Evolutionary conservation across 2,113 vertebrate species (phyloP).

Genomic region (Forbesichthys papilliferus): DNA sequence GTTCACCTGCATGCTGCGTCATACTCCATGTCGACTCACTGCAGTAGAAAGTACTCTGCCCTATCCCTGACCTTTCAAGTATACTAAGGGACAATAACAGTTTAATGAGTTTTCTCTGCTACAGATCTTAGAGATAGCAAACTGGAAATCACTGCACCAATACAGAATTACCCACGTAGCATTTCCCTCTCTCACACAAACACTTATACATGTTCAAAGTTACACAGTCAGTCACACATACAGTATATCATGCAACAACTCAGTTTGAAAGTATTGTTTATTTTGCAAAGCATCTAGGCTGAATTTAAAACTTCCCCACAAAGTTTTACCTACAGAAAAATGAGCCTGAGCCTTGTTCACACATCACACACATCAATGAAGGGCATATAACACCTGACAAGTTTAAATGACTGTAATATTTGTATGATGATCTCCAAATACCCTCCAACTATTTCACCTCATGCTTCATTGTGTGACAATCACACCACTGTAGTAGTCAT

Average conservation of each 20-base stretch:
- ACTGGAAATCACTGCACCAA: slow-evolving; percentile 5
- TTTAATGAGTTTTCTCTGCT: slow-evolving; percentile 27
- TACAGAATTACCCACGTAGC: not conserved
- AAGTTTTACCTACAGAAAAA: too few species aligned
- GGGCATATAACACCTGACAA: too few species aligned
- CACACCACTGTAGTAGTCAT: slow-evolving; percentile 26
- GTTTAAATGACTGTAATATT: too few species aligned
- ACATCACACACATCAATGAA: too few species aligned
- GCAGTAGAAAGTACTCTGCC: not conserved
- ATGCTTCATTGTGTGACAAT: slow-evolving; percentile 6
- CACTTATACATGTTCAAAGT: too few species aligned
- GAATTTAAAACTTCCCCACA: too few species aligned
- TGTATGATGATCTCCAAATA: not conserved
- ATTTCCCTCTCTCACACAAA: not conserved
- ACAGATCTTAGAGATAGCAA: not conserved
- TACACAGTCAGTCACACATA: too few species aligned
- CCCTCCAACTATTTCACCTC: slow-evolving; percentile 6
- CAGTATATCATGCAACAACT: too few species aligned
- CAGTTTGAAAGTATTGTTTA: too few species aligned
- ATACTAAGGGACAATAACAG: slow-evolving; percentile 29
- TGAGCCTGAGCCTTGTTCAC: too few species aligned
- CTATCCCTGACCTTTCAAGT: slow-evolving; percentile 9
- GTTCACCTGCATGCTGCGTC: not conserved
- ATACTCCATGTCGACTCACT: slow-evolving; percentile 12
- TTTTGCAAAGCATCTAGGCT: too few species aligned